Evolutionary conservation across 2,113 vertebrate genomes (phyloP), one percentile per base, ranked within the genome.

Genomic region (Corvus cornix): DNA sequence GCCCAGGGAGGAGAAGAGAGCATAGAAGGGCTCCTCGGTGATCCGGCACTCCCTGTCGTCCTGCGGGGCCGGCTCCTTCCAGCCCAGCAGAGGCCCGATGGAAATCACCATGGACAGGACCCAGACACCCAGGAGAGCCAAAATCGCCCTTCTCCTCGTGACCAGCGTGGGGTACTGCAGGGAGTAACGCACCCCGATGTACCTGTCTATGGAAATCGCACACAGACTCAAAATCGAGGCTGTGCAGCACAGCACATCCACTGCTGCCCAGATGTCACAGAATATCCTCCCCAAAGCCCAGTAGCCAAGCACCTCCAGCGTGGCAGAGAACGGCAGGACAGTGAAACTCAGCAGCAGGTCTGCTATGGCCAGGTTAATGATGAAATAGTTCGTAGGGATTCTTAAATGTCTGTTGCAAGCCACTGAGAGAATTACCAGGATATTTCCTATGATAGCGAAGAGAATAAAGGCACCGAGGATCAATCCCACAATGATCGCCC

Each of bases 331-430:
- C 2, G 99, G 99, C 84, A 99, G 98, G 60, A 99, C 99, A 0
- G 99, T 99, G 91, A 99, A 99, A 95, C 99, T 98, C 86, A 99
- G 98, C 86, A 99, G 98, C 96, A 99, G 97, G 98, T 99, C 99
- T 14, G 99, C 99, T 63, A 99, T 99, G 96, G 99, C 99, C 48
- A 99, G 97, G 98, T 99, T 99, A 86, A 99, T 97, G 89, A 99
- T 99, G 96, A 99, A 99, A 95, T 99, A 99, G 98, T 99, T 99
- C 21, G 99, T 99, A 49, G 99, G 99, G 22, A 99, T 99, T 86
- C 99, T 98, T 97, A 99, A 98, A 98, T 99, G 99, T 90, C 98
- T 98, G 97, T 99, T 99, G 98, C 99, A 99, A 95, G 98, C 98
- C 93, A 99, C 99, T 17, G 99, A 99, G 62, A 99, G 98, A 95